These are phyloP conservation scores for Ctenodactylus gundi DNA, from an alignment of 2,113 vertebrate species.

Conservation along the genomic window DNA sequence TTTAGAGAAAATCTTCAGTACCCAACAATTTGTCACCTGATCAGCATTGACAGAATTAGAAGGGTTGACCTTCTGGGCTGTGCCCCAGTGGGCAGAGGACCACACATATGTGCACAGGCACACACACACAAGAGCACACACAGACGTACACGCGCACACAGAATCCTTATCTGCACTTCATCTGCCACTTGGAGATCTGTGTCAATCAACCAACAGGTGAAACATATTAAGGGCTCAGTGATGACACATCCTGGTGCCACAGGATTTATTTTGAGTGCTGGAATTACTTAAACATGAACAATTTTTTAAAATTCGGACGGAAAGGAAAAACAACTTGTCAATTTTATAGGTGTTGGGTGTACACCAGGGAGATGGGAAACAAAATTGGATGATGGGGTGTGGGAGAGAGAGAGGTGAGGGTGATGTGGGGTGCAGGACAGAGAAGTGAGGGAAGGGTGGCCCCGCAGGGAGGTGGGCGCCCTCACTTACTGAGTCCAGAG, in stretches of 20 bases:
- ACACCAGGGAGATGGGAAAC: too few species aligned
- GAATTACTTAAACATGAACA: neutral
- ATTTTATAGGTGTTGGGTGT: neutral
- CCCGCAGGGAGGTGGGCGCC: rapidly evolving
- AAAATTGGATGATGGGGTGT: rapidly evolving
- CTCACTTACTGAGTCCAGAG: rapidly evolving
- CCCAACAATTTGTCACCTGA: neutral
- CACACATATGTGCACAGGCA: neutral
- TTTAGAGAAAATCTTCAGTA: neutral
- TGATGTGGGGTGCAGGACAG: rapidly evolving
- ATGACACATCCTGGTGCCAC: neutral
- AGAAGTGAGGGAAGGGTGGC: too few species aligned
- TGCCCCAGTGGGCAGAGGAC: neutral
- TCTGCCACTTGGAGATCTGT: neutral
- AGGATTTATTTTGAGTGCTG: neutral
- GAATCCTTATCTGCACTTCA: neutral
- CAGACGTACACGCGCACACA: too few species aligned
- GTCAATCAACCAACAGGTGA: neutral
- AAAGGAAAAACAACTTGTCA: neutral
- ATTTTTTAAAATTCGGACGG: neutral
- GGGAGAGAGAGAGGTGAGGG: rapidly evolving
- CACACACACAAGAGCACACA: neutral
- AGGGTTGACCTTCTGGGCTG: neutral
- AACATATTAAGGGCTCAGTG: neutral
- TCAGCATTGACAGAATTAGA: neutral